Evolutionary conservation across 2,888 invertebrate species (phyloP).

Genomic region (Harpagoxenus sublaevis): DNA sequence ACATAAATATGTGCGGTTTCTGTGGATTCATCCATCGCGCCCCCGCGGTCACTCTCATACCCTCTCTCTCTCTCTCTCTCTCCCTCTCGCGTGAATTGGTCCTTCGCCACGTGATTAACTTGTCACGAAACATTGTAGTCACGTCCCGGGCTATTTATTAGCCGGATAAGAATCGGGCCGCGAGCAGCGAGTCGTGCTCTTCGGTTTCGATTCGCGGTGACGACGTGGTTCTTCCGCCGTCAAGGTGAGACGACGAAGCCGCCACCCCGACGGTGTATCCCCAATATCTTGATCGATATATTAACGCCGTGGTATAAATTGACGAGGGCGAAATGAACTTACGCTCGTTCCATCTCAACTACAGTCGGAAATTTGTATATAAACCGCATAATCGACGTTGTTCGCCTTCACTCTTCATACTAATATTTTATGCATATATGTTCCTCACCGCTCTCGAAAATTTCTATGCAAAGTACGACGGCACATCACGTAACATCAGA

Average conservation of each 20-base stretch:
- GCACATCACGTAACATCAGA: background rate
- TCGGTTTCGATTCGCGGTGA: slow-evolving; percentile 61
- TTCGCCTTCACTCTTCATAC: background rate
- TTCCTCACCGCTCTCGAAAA: background rate
- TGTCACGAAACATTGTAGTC: slow-evolving; percentile 84
- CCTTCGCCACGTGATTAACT: slow-evolving; percentile 82
- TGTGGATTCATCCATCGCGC: slow-evolving; percentile 80
- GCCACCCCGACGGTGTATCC: slow-evolving; percentile 19
- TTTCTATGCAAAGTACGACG: background rate
- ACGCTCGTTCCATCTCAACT: background rate
- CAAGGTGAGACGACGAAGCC: slow-evolving; percentile 44
- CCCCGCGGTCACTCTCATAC: slow-evolving; percentile 39
- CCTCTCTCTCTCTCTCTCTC: background rate
- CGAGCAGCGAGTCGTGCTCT: slow-evolving; percentile 59
- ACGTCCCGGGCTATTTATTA: slow-evolving; percentile 84
- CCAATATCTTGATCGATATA: slow-evolving; percentile 31
- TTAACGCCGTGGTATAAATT: slow-evolving; percentile 25
- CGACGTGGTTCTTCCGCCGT: slow-evolving; percentile 54
- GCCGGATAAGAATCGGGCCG: slow-evolving; percentile 73
- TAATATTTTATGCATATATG: background rate
- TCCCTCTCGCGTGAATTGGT: slow-evolving; percentile 67
- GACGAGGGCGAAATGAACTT: background rate
- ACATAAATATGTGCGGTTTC: slow-evolving; percentile 83
- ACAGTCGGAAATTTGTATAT: background rate
- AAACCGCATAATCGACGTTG: background rate